phyloP scores from a whole-genome alignment of 2,797 vertebrate species.

The Acanthurus tractus region DNA sequence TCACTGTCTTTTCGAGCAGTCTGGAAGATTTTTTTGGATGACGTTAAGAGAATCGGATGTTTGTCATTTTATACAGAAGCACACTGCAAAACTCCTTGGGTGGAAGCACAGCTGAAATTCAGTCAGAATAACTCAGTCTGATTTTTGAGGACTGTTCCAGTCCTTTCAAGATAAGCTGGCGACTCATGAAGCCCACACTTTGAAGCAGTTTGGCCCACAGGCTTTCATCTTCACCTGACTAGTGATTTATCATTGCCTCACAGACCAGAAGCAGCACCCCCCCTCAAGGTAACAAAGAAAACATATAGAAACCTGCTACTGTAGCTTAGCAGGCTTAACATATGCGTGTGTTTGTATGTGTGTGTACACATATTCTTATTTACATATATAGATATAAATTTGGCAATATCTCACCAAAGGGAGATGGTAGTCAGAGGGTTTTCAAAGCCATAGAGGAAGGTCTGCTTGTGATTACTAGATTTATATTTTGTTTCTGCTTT shows the following conservation, averaged over 20 bases:
- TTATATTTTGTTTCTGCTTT: slow-evolving; percentile 14
- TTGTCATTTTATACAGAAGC: slow-evolving; percentile 33
- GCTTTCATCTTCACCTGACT: slow-evolving; percentile 80
- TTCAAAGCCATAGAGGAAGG: slow-evolving; percentile 3
- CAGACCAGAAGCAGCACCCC: slow-evolving; percentile 66
- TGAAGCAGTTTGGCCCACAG: slow-evolving; percentile 75
- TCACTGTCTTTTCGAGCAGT: background rate
- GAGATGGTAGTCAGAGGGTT: background rate
- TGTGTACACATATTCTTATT: background rate
- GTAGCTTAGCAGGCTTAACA: slow-evolving; percentile 27
- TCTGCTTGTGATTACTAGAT: background rate
- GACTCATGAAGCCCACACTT: slow-evolving; percentile 74
- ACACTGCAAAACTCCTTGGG: slow-evolving; percentile 14
- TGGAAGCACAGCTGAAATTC: slow-evolving; percentile 51
- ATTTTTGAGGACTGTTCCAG: slow-evolving; percentile 65
- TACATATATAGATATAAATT: slow-evolving; percentile 29
- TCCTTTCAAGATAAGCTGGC: slow-evolving; percentile 77
- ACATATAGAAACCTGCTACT: slow-evolving; percentile 52
- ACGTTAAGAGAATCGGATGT: slow-evolving; percentile 5
- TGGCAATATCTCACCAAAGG: background rate
- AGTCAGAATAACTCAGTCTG: slow-evolving; percentile 59
- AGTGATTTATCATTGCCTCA: slow-evolving; percentile 77
- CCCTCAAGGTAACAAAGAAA: slow-evolving; percentile 68
- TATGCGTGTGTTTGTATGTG: too few relatives aligned
- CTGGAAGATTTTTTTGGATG: background rate